phyloP scores from a whole-genome alignment of 2,113 vertebrate genomes.

The Glareola pratincola region DNA sequence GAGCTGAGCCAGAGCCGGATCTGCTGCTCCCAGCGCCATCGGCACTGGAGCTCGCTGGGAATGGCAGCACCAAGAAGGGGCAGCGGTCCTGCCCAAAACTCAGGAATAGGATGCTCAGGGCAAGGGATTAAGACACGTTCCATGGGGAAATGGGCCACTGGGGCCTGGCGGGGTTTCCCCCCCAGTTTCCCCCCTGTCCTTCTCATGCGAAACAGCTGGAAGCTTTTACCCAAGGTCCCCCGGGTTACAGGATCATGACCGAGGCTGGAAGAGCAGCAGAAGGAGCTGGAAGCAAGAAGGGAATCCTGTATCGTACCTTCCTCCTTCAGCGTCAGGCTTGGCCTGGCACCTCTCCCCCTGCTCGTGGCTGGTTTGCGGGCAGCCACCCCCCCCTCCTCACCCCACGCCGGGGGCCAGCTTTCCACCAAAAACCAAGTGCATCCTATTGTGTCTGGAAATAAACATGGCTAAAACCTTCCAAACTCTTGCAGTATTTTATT shows the following conservation, averaged over 20 bases:
- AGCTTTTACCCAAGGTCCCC: neutral
- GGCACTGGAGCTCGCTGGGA: rapidly evolving
- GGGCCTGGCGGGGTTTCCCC: neutral
- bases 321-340: neutral
- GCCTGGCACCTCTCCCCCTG: neutral
- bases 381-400: neutral
- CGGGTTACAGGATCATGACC: rapidly evolving
- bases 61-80: rapidly evolving
- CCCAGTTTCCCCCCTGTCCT: neutral
- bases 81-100: neutral
- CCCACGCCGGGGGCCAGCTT: neutral
- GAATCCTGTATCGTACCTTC: rapidly evolving
- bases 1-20: neutral
- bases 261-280: neutral
- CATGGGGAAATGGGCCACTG: neutral
- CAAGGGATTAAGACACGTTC: neutral
- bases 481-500: neutral
- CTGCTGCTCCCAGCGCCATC: neutral
- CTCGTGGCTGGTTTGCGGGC: neutral
- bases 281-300: neutral
- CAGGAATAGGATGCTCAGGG: rapidly evolving
- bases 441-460: neutral
- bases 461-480: neutral
- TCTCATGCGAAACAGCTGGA: neutral
- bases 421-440: neutral